Base-by-base conservation (phyloP, 2,113 vertebrate genomes). In the Pomatorhinus ruficollis region DNA sequence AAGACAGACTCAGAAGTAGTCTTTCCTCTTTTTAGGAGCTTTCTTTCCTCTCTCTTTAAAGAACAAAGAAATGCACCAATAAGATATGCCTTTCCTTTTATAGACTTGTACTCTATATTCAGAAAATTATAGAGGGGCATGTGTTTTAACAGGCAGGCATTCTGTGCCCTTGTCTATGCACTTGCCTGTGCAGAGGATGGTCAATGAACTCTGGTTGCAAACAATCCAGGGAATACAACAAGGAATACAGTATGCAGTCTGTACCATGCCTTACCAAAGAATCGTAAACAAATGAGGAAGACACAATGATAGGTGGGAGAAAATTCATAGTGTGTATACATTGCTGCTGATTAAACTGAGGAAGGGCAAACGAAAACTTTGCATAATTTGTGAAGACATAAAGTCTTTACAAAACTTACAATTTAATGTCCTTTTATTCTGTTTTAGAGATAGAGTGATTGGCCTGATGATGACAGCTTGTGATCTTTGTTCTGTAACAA, bases 381-480 rank as follows among this genome's bases (percentile, higher is more conserved):
- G 25, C 18, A n/a, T n/a, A n/a, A n/a, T n/a, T n/a, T n/a, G n/a
- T n/a, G n/a, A n/a, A n/a, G n/a, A n/a, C 57, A 42, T 71, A 47
- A 57, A 61, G 65, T 87, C 30, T 49, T 76, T 83, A 63, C 2
- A 2, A 49, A 61, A 61, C 15, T 65, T 78, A 24, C 5, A 11
- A 21, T 74, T 91, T 64, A 30, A 49, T 90, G 30, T 96, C 35
- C 2, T 83, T 92, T 85, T 95, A 33, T 98, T 98, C 76, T 93
- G 22, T 98, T 98, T 85, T 95, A 99, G 99, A 98, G 99, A 99
- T 87, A 99, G 99, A 75, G 98, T 99, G 93, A 99, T 99, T 93
- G 99, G 99, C 87, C 97, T 99, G 98, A 99, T 99, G 99, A 99
- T 99, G 99, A 99, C 99, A 11, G 99, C 99, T 93, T 99, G 99